phyloP scores from a whole-genome alignment of 2,113 vertebrate genomes.

The Cyrtonyx montezumae region DNA sequence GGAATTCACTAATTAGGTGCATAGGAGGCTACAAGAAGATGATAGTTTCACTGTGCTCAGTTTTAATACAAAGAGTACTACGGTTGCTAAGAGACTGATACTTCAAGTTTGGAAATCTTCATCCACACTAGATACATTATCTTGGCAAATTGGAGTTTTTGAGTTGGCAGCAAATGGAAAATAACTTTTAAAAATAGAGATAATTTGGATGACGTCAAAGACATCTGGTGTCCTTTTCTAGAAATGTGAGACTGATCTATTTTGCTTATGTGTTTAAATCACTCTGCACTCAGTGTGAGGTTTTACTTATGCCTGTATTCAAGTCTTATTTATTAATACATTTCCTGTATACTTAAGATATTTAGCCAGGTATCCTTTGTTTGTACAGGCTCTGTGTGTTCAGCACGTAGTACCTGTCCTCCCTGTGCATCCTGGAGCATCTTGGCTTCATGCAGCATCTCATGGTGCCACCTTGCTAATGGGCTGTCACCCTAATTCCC shows the following conservation, averaged over 20 bases:
- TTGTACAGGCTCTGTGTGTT: neutral
- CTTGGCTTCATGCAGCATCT: neutral
- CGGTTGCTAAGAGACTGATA: constrained; percentile 74
- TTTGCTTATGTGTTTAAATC: constrained; percentile 62
- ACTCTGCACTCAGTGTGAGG: neutral
- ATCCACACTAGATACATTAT: constrained; percentile 42
- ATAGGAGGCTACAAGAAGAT: constrained; percentile 16
- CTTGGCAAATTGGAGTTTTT: constrained; percentile 63
- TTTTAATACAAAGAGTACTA: constrained; percentile 68
- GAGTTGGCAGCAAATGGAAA: constrained; percentile 65
- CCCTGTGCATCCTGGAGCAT: neutral
- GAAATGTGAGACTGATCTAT: constrained; percentile 51
- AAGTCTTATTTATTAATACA: neutral
- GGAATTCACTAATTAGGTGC: constrained; percentile 46
- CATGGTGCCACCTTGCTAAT: neutral
- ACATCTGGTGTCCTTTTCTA: constrained; percentile 66
- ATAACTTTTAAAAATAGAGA: constrained; percentile 69
- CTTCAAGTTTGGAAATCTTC: constrained; percentile 70
- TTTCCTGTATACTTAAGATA: neutral
- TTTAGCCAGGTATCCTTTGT: neutral
- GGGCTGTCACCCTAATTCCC: neutral
- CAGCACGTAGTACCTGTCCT: neutral
- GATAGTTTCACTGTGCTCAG: constrained; percentile 35
- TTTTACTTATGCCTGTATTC: neutral
- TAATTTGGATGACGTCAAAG: constrained; percentile 68